Evolutionary conservation across 2,113 vertebrate species (phyloP).

Genomic region (Colinus virginianus): DNA sequence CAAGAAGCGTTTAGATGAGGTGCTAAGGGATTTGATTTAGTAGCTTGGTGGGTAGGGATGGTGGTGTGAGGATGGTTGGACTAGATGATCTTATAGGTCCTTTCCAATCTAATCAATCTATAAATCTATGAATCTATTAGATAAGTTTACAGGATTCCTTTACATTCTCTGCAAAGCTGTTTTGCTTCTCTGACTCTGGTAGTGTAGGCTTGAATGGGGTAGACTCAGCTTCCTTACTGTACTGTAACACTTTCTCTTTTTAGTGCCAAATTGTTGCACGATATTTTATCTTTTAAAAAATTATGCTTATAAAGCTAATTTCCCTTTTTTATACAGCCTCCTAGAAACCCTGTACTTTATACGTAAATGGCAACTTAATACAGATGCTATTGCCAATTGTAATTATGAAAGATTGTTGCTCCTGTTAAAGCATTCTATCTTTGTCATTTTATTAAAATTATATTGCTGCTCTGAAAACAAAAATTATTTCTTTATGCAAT

Average conservation of each 20-base stretch:
- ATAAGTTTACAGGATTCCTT: not conserved
- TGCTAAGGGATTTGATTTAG: too few species aligned
- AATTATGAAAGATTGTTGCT: conserved; percentile 24
- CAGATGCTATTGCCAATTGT: not conserved
- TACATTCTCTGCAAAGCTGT: not conserved
- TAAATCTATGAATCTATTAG: too few species aligned
- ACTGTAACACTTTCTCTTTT: not conserved
- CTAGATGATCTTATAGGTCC: too few species aligned
- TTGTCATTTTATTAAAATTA: conserved; percentile 57
- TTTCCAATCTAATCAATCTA: too few species aligned
- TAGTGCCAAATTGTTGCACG: not conserved
- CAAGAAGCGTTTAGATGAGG: too few species aligned
- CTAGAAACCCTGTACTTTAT: not conserved
- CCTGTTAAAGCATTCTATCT: conserved; percentile 34
- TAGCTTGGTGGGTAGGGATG: too few species aligned
- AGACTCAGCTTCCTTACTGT: not conserved
- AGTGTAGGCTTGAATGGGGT: not conserved
- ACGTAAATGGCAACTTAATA: conserved; percentile 17
- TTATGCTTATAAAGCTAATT: not conserved
- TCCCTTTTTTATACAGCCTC: not conserved
- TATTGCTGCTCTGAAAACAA: conserved; percentile 55
- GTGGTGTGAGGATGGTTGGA: too few species aligned
- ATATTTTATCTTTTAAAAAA: not conserved
- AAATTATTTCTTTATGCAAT: conserved; percentile 53
- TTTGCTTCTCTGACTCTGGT: not conserved